Percentiles rank a stretch among this genome's conserved stretches.
Evolutionary conservation across 1,140 invertebrate species (phyloP).

Genomic region (Scylla paramamosain): DNA sequence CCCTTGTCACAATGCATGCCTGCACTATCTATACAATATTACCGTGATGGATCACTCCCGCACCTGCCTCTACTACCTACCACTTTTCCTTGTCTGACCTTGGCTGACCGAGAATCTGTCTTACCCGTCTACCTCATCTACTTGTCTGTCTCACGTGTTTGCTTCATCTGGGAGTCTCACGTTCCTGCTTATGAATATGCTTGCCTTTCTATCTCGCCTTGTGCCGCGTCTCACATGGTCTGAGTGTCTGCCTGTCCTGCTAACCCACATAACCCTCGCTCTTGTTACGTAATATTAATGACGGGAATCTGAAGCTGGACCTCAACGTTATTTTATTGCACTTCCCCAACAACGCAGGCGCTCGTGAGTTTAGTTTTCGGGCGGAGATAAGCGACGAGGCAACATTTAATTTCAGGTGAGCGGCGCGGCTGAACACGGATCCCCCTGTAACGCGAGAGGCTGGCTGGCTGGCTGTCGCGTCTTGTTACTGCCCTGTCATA

Average conservation of each 20-base stretch:
- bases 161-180: not conserved
- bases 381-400: not conserved
- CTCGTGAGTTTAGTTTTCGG: not conserved
- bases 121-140: constrained; percentile 21
- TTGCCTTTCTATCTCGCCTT: not conserved
- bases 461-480: not conserved
- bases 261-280: not conserved
- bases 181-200: not conserved
- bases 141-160: not conserved
- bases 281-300: not conserved
- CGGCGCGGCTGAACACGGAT: not conserved
- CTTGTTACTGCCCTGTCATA: constrained; percentile 9
- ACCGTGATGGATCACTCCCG: not conserved
- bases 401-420: not conserved
- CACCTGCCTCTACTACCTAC: not conserved
- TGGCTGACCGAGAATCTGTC: not conserved
- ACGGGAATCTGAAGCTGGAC: not conserved
- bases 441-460: not conserved
- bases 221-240: not conserved
- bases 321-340: not conserved
- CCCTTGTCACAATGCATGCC: not conserved
- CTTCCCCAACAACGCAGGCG: not conserved
- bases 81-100: not conserved
- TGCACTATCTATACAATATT: constrained; percentile 13
- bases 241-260: not conserved